These are phyloP conservation scores for Crocidura indochinensis DNA, from an alignment of 2,797 vertebrate species.

Conservation along the genomic window DNA sequence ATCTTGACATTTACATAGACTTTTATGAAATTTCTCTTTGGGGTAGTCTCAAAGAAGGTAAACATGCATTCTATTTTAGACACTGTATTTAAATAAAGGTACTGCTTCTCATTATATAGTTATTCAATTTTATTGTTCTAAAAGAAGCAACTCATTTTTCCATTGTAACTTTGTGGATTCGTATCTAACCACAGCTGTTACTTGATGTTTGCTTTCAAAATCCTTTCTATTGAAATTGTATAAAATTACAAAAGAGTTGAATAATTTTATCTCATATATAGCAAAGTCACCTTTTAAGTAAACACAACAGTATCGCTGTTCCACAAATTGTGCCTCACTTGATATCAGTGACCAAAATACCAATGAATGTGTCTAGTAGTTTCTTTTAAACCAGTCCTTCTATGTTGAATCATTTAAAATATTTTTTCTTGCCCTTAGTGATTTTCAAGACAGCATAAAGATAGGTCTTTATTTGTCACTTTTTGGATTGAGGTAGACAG, in stretches of 20 bases:
- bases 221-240: slow-evolving; percentile 12
- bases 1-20: slow-evolving; percentile 69
- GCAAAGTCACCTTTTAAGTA: not conserved
- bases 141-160: slow-evolving; percentile 48
- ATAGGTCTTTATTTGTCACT: slow-evolving; percentile 19
- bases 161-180: slow-evolving; percentile 32
- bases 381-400: slow-evolving; percentile 38
- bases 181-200: slow-evolving; percentile 51
- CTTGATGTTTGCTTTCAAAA: slow-evolving; percentile 67
- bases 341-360: slow-evolving; percentile 41
- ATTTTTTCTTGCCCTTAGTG: slow-evolving; percentile 49
- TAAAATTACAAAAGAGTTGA: slow-evolving; percentile 45
- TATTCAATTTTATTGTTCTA: slow-evolving; percentile 30
- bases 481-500: slow-evolving; percentile 46
- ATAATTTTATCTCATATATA: slow-evolving; percentile 46
- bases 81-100: slow-evolving; percentile 73
- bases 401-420: slow-evolving; percentile 18
- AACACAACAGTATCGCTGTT: slow-evolving; percentile 12
- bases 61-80: slow-evolving; percentile 47
- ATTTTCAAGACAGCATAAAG: slow-evolving; percentile 44
- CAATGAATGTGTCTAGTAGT: not conserved
- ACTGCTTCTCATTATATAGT: not conserved
- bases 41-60: slow-evolving; percentile 50
- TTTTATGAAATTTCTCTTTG: slow-evolving; percentile 64
- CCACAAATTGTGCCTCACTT: slow-evolving; percentile 2